Percentiles rank a stretch among this genome's conserved stretches.
These are phyloP conservation scores for Sebastes iracundus DNA, from an alignment of 2,797 vertebrate species.

Conservation along the genomic window DNA sequence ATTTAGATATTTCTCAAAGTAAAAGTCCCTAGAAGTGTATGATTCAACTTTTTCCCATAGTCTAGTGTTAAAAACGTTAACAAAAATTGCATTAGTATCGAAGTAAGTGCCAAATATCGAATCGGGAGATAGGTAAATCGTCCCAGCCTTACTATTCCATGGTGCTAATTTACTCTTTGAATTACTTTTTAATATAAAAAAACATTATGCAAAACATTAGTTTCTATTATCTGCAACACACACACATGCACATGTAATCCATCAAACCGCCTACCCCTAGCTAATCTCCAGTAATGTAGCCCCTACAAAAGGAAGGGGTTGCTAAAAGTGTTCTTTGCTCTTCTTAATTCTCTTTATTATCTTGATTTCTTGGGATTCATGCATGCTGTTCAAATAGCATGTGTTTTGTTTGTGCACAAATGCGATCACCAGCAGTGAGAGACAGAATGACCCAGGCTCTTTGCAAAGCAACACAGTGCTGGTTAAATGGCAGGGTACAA, in stretches of 20 bases:
- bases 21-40: no score
- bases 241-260: neutral
- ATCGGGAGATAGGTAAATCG: no score
- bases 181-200: neutral
- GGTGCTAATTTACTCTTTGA: neutral
- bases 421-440: neutral
- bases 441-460: neutral
- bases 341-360: neutral
- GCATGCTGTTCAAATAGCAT: neutral
- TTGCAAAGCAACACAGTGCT: neutral
- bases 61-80: no score
- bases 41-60: no score
- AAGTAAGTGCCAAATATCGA: no score
- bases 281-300: neutral
- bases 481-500: constrained; percentile 36
- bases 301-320: neutral
- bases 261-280: neutral
- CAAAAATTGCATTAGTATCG: no score
- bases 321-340: neutral
- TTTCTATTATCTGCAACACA: neutral
- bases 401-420: neutral
- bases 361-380: neutral
- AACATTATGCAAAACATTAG: neutral
- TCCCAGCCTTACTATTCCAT: no score
- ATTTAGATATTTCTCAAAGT: no score